Percentiles rank a stretch among this genome's conserved stretches.
These are phyloP conservation scores for Bergia sp. DNA, from an alignment of 92 coral and sea anemone species.

Conservation along the genomic window DNA sequence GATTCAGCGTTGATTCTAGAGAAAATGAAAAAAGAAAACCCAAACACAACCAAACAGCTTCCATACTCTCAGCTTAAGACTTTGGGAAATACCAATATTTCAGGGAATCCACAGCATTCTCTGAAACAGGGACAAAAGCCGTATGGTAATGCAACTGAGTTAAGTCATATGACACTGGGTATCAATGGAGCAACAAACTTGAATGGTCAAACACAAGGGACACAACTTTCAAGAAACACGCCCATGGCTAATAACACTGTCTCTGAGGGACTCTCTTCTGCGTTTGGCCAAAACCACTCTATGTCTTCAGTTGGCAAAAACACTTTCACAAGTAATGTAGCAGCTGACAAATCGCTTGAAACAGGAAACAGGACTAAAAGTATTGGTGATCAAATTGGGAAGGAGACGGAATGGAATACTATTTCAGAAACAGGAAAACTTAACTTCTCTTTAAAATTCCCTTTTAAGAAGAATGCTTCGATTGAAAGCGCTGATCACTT, in stretches of 20 bases:
- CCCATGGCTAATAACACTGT: neutral
- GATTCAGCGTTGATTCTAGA: neutral
- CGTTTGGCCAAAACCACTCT: neutral
- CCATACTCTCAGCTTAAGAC: neutral
- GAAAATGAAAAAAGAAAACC: neutral
- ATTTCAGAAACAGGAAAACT: slow-evolving; percentile 25
- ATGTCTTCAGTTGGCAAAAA: neutral
- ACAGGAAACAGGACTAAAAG: neutral
- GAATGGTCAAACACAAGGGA: neutral
- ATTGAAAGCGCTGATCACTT: slow-evolving; percentile 18
- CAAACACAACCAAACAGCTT: neutral
- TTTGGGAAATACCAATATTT: neutral
- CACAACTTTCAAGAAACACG: neutral
- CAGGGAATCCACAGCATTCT: neutral
- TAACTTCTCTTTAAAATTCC: slow-evolving; percentile 35
- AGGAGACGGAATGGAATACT: slow-evolving; percentile 23
- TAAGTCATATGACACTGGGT: no score
- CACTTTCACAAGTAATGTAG: neutral
- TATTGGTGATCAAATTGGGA: neutral
- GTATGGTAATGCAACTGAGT: neutral
- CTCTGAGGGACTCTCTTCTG: neutral
- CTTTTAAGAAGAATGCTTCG: slow-evolving; percentile 27
- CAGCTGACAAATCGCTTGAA: neutral
- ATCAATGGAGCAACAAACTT: neutral
- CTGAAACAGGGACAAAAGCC: neutral